Base-by-base conservation (phyloP, 2,797 vertebrate species). In the Enteromius unitaeniatus region DNA sequence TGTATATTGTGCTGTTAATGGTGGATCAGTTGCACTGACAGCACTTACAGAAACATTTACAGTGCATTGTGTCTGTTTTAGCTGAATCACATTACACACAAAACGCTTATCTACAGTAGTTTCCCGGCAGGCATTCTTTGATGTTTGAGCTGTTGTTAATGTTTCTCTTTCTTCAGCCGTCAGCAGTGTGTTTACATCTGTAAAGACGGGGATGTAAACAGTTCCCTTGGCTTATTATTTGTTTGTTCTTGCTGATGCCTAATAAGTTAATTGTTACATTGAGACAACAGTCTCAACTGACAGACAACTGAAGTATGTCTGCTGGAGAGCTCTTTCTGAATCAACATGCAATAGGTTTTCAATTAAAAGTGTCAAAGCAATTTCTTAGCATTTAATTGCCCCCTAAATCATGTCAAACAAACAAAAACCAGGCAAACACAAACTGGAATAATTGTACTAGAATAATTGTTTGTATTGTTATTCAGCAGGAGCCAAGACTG, bases 131-230 rank as follows among this genome's bases (percentile, higher is more conserved):
- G 13, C 73, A 69, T 51, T 68, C 15, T 55, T 53, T 28, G 60
- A 74, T 14, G 49, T 34, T 78, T 45, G n/a, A 51, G 42, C 34
- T 84, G 68, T 65, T 79, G 31, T 79, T 84, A 19, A 47, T 70
- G 8, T 62, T 53, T 79, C 17, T 23, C 45, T 21, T 58, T 73
- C 67, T 68, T 62, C 60, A 64, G 34, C 42, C 34, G 58, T n/a
- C 37, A 47, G 47, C 13, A 14, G 23, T 34, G 19, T 69, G 34
- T 58, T 53, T 55, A 28, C 19, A 55, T 45, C 65, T 79, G 40
- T 8, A 19, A 45, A 60, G 28, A 40, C 4, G 7, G 19, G 23
- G 58, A 26, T 69, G 17, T 69, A 55, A 68, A 53, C 31, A 53
- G 10, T 42, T 55, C 49, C 14, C 15, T 17, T 6, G 21, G 42